Base-by-base conservation (phyloP, 2,888 invertebrate genomes). In the Gastrophysa polygoni region DNA sequence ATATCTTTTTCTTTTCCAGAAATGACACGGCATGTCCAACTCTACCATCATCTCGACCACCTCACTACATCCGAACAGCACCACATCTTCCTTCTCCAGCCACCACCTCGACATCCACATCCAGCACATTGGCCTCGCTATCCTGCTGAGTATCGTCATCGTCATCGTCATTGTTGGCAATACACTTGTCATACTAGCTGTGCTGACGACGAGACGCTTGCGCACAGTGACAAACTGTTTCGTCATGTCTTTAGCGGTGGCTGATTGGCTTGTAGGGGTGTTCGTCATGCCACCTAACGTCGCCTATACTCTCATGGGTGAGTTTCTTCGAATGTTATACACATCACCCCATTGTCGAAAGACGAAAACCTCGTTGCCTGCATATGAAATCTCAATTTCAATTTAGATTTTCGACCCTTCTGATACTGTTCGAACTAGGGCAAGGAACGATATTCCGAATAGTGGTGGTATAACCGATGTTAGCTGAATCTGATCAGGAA, bases 261-360 rank as follows among this genome's bases (percentile, higher is more conserved):
- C 97, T 48, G 98, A 98, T 84, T 87, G 96, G 80, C 81, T 96
- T 68, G 95, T 98, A 2, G 98, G 96, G 0, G 88, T 96, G 29
- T 92, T 95, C 75, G 96, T 98, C 0, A 92, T 98, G 91, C 97
- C 97, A 1, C 95, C 95, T 49, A 95, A 96, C n/a, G 93, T 96
- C 38, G 91, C 93, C 61, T 87, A 93, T 62, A 91, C 93, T 82
- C 86, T 95, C 57, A 89, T 89, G 82, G 93, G 95, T 87, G 82
- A 90, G 89, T 58, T 6, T 6, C 10, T 11, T 43, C 11, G 11
- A n/a, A 8, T 11, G 14, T 43, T 43, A 38, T 44, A n/a, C n/a
- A n/a, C n/a, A n/a, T n/a, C n/a, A n/a, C n/a, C n/a, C n/a, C n/a
- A n/a, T n/a, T n/a, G n/a, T n/a, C n/a, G n/a, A n/a, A n/a, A n/a